Base-by-base conservation (phyloP, 2,113 vertebrate genomes). In the Pogona vitticeps region DNA sequence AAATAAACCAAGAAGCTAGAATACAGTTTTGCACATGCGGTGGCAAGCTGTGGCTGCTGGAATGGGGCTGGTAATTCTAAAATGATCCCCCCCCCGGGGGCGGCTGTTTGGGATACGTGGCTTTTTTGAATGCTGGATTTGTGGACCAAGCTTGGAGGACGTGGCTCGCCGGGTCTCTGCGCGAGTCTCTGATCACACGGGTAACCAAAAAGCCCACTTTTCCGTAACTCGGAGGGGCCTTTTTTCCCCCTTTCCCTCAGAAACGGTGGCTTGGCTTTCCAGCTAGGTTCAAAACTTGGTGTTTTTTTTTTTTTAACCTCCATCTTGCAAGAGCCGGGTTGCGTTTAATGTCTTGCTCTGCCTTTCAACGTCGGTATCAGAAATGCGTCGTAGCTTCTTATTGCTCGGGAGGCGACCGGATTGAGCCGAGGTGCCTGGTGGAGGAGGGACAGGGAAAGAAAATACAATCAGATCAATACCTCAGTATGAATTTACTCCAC, bases 321-420 rank as follows among this genome's bases (percentile, higher is more conserved):
- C 6, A 38, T 77, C 61, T 68, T 94, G n/a, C n/a, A n/a, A n/a
- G n/a, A n/a, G n/a, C n/a, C n/a, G n/a, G n/a, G n/a, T n/a, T n/a
- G n/a, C n/a, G n/a, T n/a, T n/a, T 59, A 18, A 59, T 59, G 14
- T 59, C 58, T 14, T 18, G 14, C 56, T 93, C 92, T 93, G 91
- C 91, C 91, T 95, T 95, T 95, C 93, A 94, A 94, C 94, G 94
- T 95, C 91, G 91, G n/a, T 94, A 94, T 92, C 94, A 92, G 91
- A 93, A 94, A n/a, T 88, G 88, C 90, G 88, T 91, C 83, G 91
- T 88, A 91, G 92, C 91, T 94, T 94, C 94, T 91, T 18, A 56
- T 93, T 95, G 93, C 94, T 86, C 93, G 93, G 88, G 93, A 93
- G 95, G 93, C 91, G 80, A 68, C 1, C 85, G 83, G 90, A 94